These are phyloP conservation scores for Argya squamiceps DNA, from an alignment of 2,797 vertebrate species.

Conservation along the genomic window DNA sequence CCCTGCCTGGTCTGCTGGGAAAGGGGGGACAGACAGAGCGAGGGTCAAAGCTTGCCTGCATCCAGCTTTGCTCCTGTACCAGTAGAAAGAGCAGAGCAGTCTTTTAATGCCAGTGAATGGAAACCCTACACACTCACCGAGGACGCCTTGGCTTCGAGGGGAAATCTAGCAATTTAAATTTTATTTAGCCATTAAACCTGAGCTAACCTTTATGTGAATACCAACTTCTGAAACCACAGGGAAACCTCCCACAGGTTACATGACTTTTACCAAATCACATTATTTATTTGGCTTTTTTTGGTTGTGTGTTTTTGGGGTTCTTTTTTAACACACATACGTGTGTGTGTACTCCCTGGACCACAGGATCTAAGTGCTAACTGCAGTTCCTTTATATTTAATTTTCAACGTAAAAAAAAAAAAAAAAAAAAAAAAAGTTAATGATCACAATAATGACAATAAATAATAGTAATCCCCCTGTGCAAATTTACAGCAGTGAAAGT, in stretches of 20 bases:
- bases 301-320: too few relatives aligned
- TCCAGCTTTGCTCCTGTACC: neutral
- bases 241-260: neutral
- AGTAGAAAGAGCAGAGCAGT: neutral
- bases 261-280: neutral
- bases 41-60: neutral
- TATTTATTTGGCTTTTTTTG: neutral
- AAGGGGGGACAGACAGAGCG: rapidly evolving
- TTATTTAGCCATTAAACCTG: neutral
- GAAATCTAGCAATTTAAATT: neutral
- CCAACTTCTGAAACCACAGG: neutral
- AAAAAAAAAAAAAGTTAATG: neutral
- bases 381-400: neutral
- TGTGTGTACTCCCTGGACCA: neutral
- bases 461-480: neutral
- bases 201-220: neutral
- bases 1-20: neutral
- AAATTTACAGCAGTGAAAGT: neutral
- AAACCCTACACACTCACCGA: neutral
- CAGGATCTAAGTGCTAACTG: neutral
- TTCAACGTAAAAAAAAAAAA: neutral
- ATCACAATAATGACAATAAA: neutral
- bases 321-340: rapidly evolving
- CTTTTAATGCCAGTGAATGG: neutral
- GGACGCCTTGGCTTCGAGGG: neutral